Base-by-base conservation (phyloP, 1,140 invertebrate species). In the Heliothis subflexa region DNA sequence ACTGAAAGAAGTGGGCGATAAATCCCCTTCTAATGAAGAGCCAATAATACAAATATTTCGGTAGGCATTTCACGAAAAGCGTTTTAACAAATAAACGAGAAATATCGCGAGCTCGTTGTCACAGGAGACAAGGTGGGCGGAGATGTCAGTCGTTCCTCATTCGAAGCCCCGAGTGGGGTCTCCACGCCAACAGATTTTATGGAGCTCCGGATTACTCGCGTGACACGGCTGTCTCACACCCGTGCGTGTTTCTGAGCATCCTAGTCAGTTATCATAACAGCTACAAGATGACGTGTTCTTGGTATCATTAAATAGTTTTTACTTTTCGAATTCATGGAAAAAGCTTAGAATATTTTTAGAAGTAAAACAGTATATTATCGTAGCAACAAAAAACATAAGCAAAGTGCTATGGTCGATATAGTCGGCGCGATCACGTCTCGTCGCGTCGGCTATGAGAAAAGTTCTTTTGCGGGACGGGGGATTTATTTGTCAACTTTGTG, bases 401-500 rank as follows among this genome's bases (percentile, higher is more conserved):
- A 47, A 57, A n/a, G 21, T 2, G 33, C 54, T 28, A 18, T 47
- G 61, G 25, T 68, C 54, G 47, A 68, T 64, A 79, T 40, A 79
- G 62, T 59, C 54, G 77, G 70, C 70, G 73, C 28, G 85, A 91
- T 87, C 86, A 87, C 85, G 85, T 90, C 80, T 72, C 80, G 73
- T 81, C 84, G 70, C 80, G 82, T 83, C 80, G 66, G 84, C 86
- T 88, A 90, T 88, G 85, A 85, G 89, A 87, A 92, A 94, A 94
- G 89, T 94, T 93, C 57, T 68, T 57, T 76, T 45, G 52, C 76
- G 74, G 74, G 78, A 79, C 82, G 78, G 84, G 82, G 89, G 85
- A 92, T 92, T 93, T 94, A 93, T 94, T 92, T 93, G 92, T 93
- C 90, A 90, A 92, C 90, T 92, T 92, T 83, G 80, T 82, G 86